Base-by-base conservation (phyloP, 2,888 invertebrate genomes). In the Drosophila sordidula region DNA sequence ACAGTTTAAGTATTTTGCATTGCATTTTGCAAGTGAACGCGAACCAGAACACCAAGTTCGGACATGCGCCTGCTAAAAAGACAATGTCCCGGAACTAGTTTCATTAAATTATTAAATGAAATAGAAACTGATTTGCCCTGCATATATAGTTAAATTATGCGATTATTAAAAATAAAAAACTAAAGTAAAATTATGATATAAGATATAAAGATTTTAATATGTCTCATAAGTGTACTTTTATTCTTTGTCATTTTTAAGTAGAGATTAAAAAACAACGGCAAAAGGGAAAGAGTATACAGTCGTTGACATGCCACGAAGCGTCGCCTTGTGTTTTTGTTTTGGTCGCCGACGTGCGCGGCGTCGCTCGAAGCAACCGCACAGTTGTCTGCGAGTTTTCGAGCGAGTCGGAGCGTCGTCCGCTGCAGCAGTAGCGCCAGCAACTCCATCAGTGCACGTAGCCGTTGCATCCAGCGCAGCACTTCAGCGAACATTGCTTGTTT, bases 331-430 rank as follows among this genome's bases (percentile, higher is more conserved):
- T 62, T 66, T 67, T 51, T 75, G 66, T 71, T 75, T 63, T 66
- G 71, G 57, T 62, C 61, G 62, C 57, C 72, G 78, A 80, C 52
- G 64, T 58, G 57, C 44, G 57, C 69, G 61, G 61, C 73, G 71
- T 67, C 54, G 81, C 70, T 67, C 70, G 70, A 58, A 63, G 75
- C 75, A 66, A 61, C 69, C 56, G 56, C 85, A 84, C 87, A 83
- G 82, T 83, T 73, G 73, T 49, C 62, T 58, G 79, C 63, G 70
- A 69, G 73, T 78, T 67, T 66, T 78, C 78, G 42, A 80, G 67
- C 78, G 49, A 70, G 55, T 64, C 73, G 65, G 78, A 58, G 54
- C 59, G 63, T 22, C 59, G 59, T 29, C 38, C 36, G 45, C 25
- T 47, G 75, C 55, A 58, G 52, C 52, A 58, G 56, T 64, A 52